phyloP scores from a whole-genome alignment of 1,140 invertebrate species.

The Pollicipes pollicipes region DNA sequence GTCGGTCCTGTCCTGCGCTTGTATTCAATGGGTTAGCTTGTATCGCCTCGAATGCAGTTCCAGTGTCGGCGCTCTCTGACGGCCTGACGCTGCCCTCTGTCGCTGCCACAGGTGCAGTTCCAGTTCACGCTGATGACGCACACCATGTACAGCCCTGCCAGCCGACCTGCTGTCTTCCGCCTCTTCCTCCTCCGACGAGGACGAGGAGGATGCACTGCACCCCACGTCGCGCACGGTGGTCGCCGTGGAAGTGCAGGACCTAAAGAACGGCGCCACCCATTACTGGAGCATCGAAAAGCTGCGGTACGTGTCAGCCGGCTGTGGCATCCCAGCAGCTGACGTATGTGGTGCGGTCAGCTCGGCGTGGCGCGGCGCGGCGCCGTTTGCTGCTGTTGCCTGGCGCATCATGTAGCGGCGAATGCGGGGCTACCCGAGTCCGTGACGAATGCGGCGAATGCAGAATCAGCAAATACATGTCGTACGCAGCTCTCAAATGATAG shows the following conservation, averaged over 20 bases:
- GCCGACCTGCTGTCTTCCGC: slow-evolving; percentile 48
- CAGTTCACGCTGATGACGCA: slow-evolving; percentile 96
- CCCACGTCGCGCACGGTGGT: slow-evolving; percentile 78
- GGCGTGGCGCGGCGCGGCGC: no score
- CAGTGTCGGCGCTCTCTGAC: no score
- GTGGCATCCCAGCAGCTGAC: neutral
- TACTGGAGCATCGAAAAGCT: slow-evolving; percentile 98
- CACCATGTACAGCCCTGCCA: slow-evolving; percentile 88
- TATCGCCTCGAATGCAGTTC: no score
- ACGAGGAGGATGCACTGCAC: slow-evolving; percentile 44
- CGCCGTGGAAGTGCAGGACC: slow-evolving; percentile 96
- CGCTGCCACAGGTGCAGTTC: slow-evolving; percentile 80
- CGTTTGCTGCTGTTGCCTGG: neutral
- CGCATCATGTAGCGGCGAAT: neutral
- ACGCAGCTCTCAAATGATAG: no score
- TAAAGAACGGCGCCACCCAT: slow-evolving; percentile 95
- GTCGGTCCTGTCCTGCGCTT: no score
- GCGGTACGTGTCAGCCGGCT: slow-evolving; percentile 54
- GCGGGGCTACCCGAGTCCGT: no score
- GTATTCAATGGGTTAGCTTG: no score
- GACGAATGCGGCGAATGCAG: no score
- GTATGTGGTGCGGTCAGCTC: neutral
- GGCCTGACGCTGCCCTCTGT: no score
- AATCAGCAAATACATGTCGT: no score
- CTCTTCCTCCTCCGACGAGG: slow-evolving; percentile 21